phyloP scores from a whole-genome alignment of 1,140 invertebrate genomes.

The Heliconius eleuchia region DNA sequence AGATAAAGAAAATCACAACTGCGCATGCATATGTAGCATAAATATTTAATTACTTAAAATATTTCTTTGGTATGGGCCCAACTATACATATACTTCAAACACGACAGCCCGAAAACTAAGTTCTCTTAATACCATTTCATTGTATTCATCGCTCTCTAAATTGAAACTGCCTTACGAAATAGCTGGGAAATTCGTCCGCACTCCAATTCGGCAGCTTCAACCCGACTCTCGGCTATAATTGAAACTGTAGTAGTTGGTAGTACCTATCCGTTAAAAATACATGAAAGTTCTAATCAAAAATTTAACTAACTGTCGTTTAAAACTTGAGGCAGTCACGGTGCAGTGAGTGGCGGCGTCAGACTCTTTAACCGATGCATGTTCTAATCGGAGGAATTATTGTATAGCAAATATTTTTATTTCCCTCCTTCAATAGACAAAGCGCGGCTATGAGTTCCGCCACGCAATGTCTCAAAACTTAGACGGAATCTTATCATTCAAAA shows the following conservation, averaged over 20 bases:
- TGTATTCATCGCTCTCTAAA: slow-evolving; percentile 1
- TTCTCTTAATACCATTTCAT: neutral
- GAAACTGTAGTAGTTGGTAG: neutral
- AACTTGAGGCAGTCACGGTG: neutral
- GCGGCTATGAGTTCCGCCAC: no score
- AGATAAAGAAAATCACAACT: no score
- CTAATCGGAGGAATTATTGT: no score
- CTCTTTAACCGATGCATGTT: neutral
- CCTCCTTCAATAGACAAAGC: no score
- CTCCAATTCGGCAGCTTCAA: neutral
- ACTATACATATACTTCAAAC: neutral
- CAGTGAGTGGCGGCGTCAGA: neutral
- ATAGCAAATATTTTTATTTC: neutral
- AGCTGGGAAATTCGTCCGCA: neutral
- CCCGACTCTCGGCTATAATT: neutral
- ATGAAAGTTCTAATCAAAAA: neutral
- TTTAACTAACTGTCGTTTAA: neutral
- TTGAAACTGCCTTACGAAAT: neutral
- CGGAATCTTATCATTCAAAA: no score
- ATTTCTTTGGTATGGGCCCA: no score
- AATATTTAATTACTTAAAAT: no score
- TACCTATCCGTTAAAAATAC: neutral
- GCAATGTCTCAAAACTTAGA: no score
- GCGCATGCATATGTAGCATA: no score
- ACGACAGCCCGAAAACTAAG: neutral